Base-by-base conservation (phyloP, 2,797 vertebrate species). In the Peromyscus melanophrys region DNA sequence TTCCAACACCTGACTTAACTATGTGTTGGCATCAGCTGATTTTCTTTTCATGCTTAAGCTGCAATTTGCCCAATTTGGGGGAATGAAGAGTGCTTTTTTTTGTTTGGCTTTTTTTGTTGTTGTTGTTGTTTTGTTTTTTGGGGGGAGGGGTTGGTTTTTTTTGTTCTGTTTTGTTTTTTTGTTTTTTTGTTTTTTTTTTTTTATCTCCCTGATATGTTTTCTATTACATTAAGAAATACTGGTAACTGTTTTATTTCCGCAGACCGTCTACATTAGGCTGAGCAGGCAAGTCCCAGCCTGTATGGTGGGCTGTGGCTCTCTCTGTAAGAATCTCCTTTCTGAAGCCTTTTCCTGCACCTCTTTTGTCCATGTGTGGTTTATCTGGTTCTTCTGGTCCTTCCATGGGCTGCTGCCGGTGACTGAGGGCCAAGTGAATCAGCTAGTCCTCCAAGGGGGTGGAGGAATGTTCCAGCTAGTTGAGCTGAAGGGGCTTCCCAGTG, bases 41-140 rank as follows among this genome's bases (percentile, higher is more conserved):
- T 92, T 92, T 61, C 90, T 86, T 94, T 43, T 85, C 75, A 92
- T 76, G 80, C 49, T 89, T 61, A 86, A 95, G 59, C 59, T 76
- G 27, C 40, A 14, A 73, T 83, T 71, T 93, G 43, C 94, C 75
- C 46, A 29, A 65, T 43, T 97, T 57, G 78, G 46, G 43, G 52
- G 17, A 57, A 43, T 34, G 89, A 95, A 46, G 67, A 13, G 12
- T 81, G 57, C 73, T 43, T 40, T 86, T 86, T 49, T 49, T 67
- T 82, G 77, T 52, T 27, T 21, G 11, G 12, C 14, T 80, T 9
- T 13, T 52, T 13, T 52, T 52, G 46, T 52, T 52, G 49, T 49
- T 52, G 49, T 49, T 49, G 46, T 49, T 46, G 43, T 46, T 46
- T 46, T 46, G 43, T 46, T 46, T 46, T 46, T 40, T 40, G 40